Base-by-base conservation (phyloP, 1,140 invertebrate species). In the Hydropsyche tenuis region DNA sequence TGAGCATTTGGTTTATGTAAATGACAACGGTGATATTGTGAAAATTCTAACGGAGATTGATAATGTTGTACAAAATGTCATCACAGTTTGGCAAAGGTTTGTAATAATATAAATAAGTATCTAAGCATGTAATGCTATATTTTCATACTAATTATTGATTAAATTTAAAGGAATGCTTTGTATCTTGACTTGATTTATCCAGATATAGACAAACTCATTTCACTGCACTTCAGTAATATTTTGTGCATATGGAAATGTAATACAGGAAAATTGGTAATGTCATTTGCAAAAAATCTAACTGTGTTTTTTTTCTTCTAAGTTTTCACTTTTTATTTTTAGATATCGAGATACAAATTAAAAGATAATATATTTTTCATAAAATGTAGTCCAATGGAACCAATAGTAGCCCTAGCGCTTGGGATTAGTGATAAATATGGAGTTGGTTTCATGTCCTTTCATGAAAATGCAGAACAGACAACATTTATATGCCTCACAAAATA, bases 401-500 rank as follows among this genome's bases (percentile, higher is more conserved):
- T 84, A 0, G 27, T 86, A 1, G 79, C 80, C 0, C 73, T 85
- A 12, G 81, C 79, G 64, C 81, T 83, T 9, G 3, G 79, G 73
- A 0, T 45, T 56, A 9, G 82, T 81, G 71, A 82, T 81, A 71
- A 82, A 81, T 4, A 77, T 84, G 74, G 80, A 78, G 0, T 74
- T 82, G 14, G 76, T 78, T 71, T 78, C 51, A 4, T 83, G 73
- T 73, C 23, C 30, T 4, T 27, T 62, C 22, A 76, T 68, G 1
- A 18, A 69, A 0, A 78, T 63, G 0, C 37, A 81, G 22, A 12
- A 22, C 79, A 78, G 14, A 77, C 80, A n/a, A 75, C 69, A 43
- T 77, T 68, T 62, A 79, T 81, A 78, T 81, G 82, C 73, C 78
- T 86, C 9, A 85, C 85, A 1, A 79, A 84, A 25, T 81, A 85